A percentile compares a stretch with the other conserved stretches of the same genome.
Conservation (phyloP, 2,888 invertebrate genomes). For the Trachelus stipa region DNA sequence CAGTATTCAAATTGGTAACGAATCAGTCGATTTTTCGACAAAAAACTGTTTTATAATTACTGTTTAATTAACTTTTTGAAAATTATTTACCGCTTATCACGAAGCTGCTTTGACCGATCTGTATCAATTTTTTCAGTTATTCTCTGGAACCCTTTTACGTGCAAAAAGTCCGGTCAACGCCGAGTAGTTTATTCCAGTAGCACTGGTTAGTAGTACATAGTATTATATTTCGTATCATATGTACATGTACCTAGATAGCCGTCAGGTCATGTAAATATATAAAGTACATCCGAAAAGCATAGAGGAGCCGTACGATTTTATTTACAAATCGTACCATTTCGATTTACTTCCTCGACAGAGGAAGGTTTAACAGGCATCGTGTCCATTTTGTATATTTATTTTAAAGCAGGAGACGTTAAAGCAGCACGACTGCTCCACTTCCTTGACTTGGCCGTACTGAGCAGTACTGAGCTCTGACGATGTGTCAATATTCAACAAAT, state of each 20-base stretch:
- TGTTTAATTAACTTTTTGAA: too few species aligned
- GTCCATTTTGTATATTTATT: neutral
- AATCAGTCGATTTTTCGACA: too few species aligned
- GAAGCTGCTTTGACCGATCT: too few species aligned
- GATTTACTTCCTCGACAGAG: neutral
- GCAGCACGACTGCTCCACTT: neutral
- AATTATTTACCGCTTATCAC: too few species aligned
- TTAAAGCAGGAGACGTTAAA: neutral
- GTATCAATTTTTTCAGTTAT: too few species aligned
- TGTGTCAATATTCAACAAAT: neutral
- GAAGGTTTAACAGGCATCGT: neutral
- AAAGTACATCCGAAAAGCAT: neutral
- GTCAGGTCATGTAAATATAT: neutral
- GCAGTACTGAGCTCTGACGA: neutral
- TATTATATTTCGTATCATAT: neutral
- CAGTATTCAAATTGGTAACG: too few species aligned
- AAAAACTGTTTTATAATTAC: too few species aligned
- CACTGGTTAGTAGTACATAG: neutral
- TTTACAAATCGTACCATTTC: neutral
- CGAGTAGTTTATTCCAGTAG: too few species aligned
- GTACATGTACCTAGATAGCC: neutral
- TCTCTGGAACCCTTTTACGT: too few species aligned
- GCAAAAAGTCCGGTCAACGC: too few species aligned
- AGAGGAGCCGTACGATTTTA: neutral
- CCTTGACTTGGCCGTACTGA: neutral